Conservation (phyloP, 2,113 vertebrate species). For the Terrapene triunguis region DNA sequence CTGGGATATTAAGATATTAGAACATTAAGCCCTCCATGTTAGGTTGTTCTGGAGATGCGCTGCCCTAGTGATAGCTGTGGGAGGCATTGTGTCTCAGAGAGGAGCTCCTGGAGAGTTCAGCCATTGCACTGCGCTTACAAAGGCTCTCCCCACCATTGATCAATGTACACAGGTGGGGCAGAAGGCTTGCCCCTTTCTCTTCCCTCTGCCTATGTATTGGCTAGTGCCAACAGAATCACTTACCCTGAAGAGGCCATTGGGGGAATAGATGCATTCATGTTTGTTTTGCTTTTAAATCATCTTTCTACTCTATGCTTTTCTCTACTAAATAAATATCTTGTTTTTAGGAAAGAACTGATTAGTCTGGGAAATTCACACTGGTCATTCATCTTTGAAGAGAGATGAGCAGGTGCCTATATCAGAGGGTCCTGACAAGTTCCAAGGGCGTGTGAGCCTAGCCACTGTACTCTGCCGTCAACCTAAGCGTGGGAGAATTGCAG, state of each 20-base stretch:
- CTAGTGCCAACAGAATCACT: neutral
- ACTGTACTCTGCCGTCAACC: no score
- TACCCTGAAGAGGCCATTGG: neutral
- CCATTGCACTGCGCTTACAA: neutral
- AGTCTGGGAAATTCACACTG: no score
- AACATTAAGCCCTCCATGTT: fast-evolving
- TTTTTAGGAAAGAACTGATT: no score
- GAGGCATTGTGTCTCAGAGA: fast-evolving
- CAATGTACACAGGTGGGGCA: neutral
- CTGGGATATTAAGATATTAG: neutral
- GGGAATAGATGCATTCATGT: no score
- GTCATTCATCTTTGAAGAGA: no score
- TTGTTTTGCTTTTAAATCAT: no score
- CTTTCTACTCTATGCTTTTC: no score
- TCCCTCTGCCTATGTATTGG: neutral
- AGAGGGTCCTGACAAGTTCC: no score
- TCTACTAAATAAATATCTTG: no score
- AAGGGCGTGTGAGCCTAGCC: no score
- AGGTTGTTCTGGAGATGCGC: neutral
- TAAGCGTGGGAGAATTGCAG: no score
- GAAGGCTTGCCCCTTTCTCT: neutral
- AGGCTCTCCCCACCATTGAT: neutral
- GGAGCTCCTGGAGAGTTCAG: neutral
- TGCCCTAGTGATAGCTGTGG: neutral
- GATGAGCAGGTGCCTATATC: no score